These are phyloP conservation scores for Eriosoma lanigerum DNA, from an alignment of 1,140 invertebrate species.

Conservation along the genomic window DNA sequence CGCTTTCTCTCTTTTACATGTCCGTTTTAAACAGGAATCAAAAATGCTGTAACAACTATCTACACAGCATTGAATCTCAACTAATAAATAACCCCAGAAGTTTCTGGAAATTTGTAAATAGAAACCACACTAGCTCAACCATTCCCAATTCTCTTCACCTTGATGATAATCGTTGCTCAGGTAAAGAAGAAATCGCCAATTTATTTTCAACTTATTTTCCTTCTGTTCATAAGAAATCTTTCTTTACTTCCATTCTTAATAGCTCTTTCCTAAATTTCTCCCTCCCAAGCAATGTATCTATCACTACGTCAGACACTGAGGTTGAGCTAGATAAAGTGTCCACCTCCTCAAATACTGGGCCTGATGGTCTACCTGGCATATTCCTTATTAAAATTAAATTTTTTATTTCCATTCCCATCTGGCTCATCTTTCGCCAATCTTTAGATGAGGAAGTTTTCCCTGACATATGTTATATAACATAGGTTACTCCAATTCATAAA, in stretches of 20 bases:
- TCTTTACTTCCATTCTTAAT: neutral
- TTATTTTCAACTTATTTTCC: too few relatives aligned
- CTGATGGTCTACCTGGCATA: neutral
- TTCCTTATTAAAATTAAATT: too few relatives aligned
- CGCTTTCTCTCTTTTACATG: neutral
- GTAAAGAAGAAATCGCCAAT: neutral
- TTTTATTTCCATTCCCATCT: slow-evolving; percentile 3
- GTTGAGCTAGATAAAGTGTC: neutral
- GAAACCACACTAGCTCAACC: too few relatives aligned
- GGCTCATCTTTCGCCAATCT: slow-evolving; percentile 22
- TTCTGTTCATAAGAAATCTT: neutral
- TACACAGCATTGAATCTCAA: too few relatives aligned
- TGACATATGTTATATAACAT: slow-evolving; percentile 19
- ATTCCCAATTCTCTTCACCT: too few relatives aligned
- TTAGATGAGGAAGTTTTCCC: slow-evolving; percentile 34
- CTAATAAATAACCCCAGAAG: too few relatives aligned
- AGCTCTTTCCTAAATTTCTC: neutral
- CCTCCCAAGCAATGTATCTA: too few relatives aligned
- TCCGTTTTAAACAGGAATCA: neutral
- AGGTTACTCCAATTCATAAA: slow-evolving; percentile 1
- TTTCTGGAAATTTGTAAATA: too few relatives aligned
- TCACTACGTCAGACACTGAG: neutral
- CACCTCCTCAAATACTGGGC: neutral
- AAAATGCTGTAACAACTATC: too few relatives aligned
- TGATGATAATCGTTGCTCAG: too few relatives aligned